Base-by-base conservation (phyloP, 2,888 invertebrate species). In the Drosophila cognata region DNA sequence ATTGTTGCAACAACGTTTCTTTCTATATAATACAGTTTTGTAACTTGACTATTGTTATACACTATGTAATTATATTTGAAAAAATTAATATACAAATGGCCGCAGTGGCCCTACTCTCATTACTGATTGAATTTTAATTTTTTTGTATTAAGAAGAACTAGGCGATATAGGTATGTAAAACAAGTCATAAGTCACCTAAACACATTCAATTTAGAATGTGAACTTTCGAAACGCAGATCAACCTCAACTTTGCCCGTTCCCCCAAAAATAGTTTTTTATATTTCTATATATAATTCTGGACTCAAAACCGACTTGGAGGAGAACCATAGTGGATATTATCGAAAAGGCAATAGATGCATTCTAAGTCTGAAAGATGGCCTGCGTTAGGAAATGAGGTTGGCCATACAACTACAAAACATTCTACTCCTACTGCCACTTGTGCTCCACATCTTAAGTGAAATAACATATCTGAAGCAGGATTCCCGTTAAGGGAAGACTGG, bases 41-140 rank as follows among this genome's bases (percentile, higher is more conserved):
- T 46, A 58, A 33, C 25, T 33, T 18, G 25, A 25, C 31, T 58
- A 28, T 48, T 35, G 58, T 58, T 25, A 28, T 53, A 25, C 29
- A 21, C 16, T 35, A 10, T 53, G 52, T 52, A 31, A 33, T 21
- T 57, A 31, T 48, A n/a, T 33, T 31, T 52, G 18, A 33, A 46
- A 33, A 33, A 46, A 31, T 18, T 4, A 46, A 48, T 31, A 58
- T 33, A 58, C n/a, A 5, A 46, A 33, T 33, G 57, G 28, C 16
- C 57, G 31, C 41, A 57, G 3, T 5, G 41, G 56, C n/a, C 28
- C 18, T 50, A 28, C 50, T 29, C 50, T 28, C 28, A 50, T 29
- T 29, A 11, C 28, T 18, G 18, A 16, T 50, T 29, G 28, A 1
- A 29, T 50, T 29, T 46, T 25, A 16, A 21, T 46, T 46, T 7